Evolutionary conservation across 2,113 vertebrate genomes (phyloP).

Genomic region (Porphyrio hochstetteri): DNA sequence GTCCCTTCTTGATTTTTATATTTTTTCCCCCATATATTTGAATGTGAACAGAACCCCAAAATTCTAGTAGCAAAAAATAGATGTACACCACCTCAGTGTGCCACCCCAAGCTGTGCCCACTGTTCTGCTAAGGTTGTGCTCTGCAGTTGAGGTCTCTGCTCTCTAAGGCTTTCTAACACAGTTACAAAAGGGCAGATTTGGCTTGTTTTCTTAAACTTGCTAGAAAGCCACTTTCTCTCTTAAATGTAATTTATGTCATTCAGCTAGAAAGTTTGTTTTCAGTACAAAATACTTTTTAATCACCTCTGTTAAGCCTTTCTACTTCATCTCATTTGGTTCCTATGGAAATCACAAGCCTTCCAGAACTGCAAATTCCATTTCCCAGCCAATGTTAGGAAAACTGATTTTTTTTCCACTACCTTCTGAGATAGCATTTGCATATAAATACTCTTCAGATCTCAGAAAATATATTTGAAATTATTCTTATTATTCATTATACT

Average conservation of each 20-base stretch:
- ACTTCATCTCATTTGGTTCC: constrained; percentile 46
- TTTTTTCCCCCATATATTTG: neutral
- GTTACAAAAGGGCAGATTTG: neutral
- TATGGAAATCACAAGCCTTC: constrained; percentile 44
- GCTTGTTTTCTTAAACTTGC: neutral
- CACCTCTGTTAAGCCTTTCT: constrained; percentile 43
- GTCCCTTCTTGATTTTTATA: neutral
- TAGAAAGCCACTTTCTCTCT: constrained; percentile 19
- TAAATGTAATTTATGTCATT: constrained; percentile 5
- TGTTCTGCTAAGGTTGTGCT: neutral
- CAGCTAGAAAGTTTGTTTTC: constrained; percentile 42
- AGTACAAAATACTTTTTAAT: constrained; percentile 52
- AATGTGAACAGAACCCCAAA: neutral
- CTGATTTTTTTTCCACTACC: neutral
- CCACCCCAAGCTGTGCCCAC: neutral
- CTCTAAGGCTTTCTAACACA: neutral
- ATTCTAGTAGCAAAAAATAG: neutral
- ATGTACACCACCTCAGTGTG: neutral
- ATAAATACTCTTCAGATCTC: constrained; percentile 9
- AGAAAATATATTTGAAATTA: constrained; percentile 32
- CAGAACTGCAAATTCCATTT: constrained; percentile 45
- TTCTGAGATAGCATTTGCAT: constrained; percentile 38
- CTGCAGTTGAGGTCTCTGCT: neutral
- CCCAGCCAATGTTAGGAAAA: constrained; percentile 5
- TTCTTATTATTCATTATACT: constrained; percentile 31